Evolutionary conservation across 2,797 vertebrate species (phyloP).

Genomic region (Threskiornis aethiopicus): DNA sequence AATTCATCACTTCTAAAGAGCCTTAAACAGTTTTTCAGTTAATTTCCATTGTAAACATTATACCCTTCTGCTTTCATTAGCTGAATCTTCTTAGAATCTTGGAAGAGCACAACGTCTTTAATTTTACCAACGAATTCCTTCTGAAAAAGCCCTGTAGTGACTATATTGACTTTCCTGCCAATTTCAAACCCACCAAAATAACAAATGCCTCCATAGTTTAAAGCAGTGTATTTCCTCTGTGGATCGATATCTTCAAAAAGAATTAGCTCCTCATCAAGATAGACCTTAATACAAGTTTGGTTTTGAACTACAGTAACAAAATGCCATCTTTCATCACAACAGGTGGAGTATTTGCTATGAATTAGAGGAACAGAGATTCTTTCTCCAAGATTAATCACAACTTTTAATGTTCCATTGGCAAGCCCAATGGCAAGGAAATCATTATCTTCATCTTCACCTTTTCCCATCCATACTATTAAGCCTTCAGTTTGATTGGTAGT

Average conservation of each 20-base stretch:
- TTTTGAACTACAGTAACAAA: conserved; percentile 77
- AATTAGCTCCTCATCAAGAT: conserved; percentile 74
- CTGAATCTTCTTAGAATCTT: conserved; percentile 76
- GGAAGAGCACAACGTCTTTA: conserved; percentile 81
- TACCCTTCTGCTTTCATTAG: conserved; percentile 82
- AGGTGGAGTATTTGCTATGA: conserved; percentile 62
- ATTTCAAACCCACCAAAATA: conserved; percentile 90
- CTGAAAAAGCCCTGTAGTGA: conserved; percentile 84
- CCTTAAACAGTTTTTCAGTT: not conserved
- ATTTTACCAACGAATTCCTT: conserved; percentile 82
- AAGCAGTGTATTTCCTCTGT: conserved; percentile 80
- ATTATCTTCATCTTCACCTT: conserved; percentile 80
- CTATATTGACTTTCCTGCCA: conserved; percentile 68
- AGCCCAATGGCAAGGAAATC: conserved; percentile 88
- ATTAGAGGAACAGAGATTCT: conserved; percentile 73
- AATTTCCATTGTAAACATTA: conserved; percentile 79
- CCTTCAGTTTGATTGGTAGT: conserved; percentile 70
- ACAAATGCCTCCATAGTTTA: conserved; percentile 81
- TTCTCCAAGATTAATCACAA: conserved; percentile 86
- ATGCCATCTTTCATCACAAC: conserved; percentile 79
- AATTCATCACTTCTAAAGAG: not conserved
- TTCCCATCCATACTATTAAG: conserved; percentile 86
- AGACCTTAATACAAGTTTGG: conserved; percentile 79
- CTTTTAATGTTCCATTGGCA: conserved; percentile 76
- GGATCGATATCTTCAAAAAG: conserved; percentile 82